phyloP scores from a whole-genome alignment of 2,113 vertebrate genomes.

The Forbesichthys agassizii region DNA sequence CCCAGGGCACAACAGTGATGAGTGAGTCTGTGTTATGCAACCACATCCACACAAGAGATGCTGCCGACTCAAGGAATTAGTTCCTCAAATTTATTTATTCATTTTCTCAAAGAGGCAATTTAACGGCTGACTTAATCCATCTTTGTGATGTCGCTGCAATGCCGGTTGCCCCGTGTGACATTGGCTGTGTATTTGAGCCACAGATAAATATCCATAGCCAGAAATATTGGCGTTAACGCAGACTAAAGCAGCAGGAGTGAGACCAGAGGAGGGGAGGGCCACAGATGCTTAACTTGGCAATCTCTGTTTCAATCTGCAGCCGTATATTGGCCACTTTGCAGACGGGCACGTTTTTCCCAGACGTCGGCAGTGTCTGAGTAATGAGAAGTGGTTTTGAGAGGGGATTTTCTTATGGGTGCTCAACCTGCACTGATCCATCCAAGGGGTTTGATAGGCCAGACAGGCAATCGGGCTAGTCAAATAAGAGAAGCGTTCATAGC shows the following conservation, averaged over 20 bases:
- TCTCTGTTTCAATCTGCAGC: conserved; percentile 72
- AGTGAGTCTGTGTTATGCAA: conserved; percentile 64
- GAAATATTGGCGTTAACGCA: conserved; percentile 49
- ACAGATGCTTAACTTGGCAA: conserved; percentile 66
- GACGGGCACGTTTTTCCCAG: conserved; percentile 48
- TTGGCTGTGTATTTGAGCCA: conserved; percentile 53
- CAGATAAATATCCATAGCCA: conserved; percentile 59
- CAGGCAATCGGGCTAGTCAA: conserved; percentile 43
- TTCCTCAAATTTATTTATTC: conserved; percentile 79
- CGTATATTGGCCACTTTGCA: conserved; percentile 68
- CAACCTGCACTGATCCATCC: conserved; percentile 66
- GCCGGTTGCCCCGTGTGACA: conserved; percentile 62
- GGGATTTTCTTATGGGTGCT: conserved; percentile 55
- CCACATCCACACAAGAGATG: conserved; percentile 60
- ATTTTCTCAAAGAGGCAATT: conserved; percentile 80
- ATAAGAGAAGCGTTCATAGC: conserved; percentile 50
- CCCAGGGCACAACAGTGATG: conserved; percentile 39
- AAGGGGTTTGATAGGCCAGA: conserved; percentile 53
- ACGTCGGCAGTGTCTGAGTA: conserved; percentile 43
- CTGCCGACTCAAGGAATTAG: conserved; percentile 74
- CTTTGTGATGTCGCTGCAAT: conserved; percentile 70
- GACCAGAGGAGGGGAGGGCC: conserved; percentile 30
- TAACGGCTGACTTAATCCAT: conserved; percentile 79
- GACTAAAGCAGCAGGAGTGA: conserved; percentile 31
- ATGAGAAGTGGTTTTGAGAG: conserved; percentile 47